phyloP scores from a whole-genome alignment of 2,113 vertebrate species.

The Gymnogyps californianus region DNA sequence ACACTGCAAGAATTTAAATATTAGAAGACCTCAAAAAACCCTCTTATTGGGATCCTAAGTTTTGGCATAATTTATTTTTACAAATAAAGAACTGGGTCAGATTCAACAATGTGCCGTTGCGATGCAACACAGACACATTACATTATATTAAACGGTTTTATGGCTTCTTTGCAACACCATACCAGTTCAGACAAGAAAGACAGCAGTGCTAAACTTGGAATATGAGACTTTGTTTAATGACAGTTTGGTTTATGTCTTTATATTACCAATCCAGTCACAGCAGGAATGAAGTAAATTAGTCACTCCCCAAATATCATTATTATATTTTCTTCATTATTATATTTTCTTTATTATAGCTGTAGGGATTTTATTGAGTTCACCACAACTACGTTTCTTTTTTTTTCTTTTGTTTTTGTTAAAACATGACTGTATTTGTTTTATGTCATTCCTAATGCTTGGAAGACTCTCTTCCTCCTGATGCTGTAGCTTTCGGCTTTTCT shows the following conservation, averaged over 20 bases:
- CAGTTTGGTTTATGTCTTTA: neutral
- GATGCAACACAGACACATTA: neutral
- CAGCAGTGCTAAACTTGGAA: neutral
- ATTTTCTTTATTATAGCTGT: neutral
- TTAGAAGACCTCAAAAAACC: neutral
- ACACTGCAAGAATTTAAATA: neutral
- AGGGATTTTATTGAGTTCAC: neutral
- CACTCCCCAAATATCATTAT: neutral
- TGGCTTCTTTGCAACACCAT: neutral
- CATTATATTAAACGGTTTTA: neutral
- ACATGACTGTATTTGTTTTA: neutral
- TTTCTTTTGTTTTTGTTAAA: neutral
- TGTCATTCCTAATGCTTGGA: neutral
- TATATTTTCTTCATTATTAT: no score
- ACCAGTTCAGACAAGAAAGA: neutral
- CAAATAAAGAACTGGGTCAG: neutral
- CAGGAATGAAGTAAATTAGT: neutral
- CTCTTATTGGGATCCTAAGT: neutral
- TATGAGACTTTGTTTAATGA: neutral
- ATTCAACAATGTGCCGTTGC: neutral
- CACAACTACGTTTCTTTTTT: neutral
- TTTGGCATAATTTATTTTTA: neutral
- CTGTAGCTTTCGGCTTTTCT: neutral
- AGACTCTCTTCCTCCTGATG: neutral
- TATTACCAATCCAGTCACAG: neutral